Base-by-base conservation (phyloP, 2,888 invertebrate species). In the Calephelis perditalis region DNA sequence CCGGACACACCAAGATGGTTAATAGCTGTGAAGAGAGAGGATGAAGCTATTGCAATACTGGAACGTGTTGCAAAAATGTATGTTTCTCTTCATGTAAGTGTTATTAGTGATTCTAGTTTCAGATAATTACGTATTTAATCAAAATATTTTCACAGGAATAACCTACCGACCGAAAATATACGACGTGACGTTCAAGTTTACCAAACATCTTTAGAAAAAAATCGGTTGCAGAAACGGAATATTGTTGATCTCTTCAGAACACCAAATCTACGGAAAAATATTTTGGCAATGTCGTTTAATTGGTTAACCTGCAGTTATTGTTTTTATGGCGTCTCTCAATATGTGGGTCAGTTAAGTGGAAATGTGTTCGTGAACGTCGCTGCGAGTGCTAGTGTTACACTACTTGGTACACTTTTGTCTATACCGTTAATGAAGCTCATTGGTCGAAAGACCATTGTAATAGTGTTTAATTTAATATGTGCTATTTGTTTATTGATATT, bases 1-100 rank as follows among this genome's bases (percentile, higher is more conserved):
- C 95, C 96, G 0, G 96, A 96, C 81, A 95, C 96, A 2, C 95
- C 96, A 0, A 91, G 96, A 65, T 96, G 96, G 96, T 86, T 96
- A 36, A 87, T 96, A 63, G 94, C 95, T 11, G 92, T 93, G 4
- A 95, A 95, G 3, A 91, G 91, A 65, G 90, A 93, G 54, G 93
- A 94, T 12, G 85, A 92, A 60, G 94, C 96, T 0, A 86, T 94
- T 3, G 73, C 76, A 60, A 84, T 95, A 10, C 79, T 96, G 63
- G 92, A 93, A 74, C 92, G 91, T 64, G 94, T 94, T 2, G 96
- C 95, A 4, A 92, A 87, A 73, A 71, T 78, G 76, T 91, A 71
- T 83, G 87, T 80, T 55, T 55, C 26, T 26, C 26, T 26, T 26
- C 26, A 26, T 2, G 26, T 26, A 4, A 3, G 26, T 26, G 26